phyloP scores from a whole-genome alignment of 2,113 vertebrate species.

The Eonycteris spelaea region DNA sequence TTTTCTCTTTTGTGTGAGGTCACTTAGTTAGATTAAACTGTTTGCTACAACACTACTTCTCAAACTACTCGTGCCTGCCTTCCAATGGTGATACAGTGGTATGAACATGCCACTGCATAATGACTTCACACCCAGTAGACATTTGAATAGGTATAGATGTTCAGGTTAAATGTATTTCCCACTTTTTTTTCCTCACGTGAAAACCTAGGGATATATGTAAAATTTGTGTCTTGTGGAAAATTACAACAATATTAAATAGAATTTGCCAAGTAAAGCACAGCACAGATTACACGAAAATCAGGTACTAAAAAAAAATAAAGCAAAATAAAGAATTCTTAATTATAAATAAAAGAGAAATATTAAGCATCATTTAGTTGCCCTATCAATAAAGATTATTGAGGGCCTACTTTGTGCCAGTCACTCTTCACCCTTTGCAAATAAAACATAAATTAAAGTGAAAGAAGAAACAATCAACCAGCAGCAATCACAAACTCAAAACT shows the following conservation, averaged over 20 bases:
- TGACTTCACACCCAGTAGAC: background rate
- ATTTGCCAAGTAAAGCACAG: constrained; percentile 8
- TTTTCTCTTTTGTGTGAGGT: constrained; percentile 72
- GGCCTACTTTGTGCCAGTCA: background rate
- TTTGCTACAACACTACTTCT: constrained; percentile 58
- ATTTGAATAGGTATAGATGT: background rate
- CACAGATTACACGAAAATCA: background rate
- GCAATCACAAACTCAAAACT: background rate
- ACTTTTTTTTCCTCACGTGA: background rate
- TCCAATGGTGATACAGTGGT: background rate
- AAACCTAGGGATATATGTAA: background rate
- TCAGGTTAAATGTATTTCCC: background rate
- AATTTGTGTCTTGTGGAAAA: background rate
- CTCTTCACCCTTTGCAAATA: background rate
- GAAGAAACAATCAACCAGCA: background rate
- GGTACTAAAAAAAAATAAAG: background rate
- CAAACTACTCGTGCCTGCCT: constrained; percentile 41
- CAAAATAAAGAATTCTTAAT: background rate
- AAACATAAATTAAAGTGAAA: constrained; percentile 6
- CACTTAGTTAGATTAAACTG: constrained; percentile 73
- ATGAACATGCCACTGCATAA: background rate
- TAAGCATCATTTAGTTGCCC: background rate
- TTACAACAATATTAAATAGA: background rate
- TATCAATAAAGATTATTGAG: background rate
- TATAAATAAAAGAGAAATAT: background rate